Evolutionary conservation across 2,888 invertebrate genomes (phyloP), one percentile per base, ranked within the genome.

Genomic region (Leptothorax acervorum): DNA sequence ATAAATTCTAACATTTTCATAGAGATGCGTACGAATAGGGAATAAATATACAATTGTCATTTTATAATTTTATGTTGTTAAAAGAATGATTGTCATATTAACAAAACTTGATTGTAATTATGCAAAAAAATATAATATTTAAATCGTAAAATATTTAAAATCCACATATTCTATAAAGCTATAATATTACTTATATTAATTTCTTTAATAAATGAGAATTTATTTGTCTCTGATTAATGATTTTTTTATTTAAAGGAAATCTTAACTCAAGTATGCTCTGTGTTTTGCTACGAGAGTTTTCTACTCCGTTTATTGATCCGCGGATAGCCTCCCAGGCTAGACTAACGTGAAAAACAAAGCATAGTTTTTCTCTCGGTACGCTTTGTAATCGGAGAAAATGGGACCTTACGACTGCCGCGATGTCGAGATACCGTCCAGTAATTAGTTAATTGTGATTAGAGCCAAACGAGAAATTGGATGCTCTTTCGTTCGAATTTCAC

Each of bases 391-490:
- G 82, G 85, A 86, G 89, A 85, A 60, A 81, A 87, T 71, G 62
- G 53, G 82, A 51, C 65, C 68, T 85, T 84, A 65, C 83, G 75
- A 89, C 62, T 42, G 82, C 76, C 82, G 60, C 73, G 82, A 83
- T 45, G 75, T 48, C 57, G 57, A n/a, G 63, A 82, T 35, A 23
- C 65, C 71, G 42, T 60, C 78, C 68, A 82, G 89, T 88, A 89
- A 88, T 88, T 85, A 85, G 85, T 83, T 88, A 87, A 89, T 88
- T 87, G 82, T 84, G 6, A 81, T 42, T 23, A 57, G 63, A 39
- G 73, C 66, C 71, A 68, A 71, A 63, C 70, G 65, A 63, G 62
- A 78, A 84, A 82, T 75, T 51, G 62, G 62, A 82, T 55, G 45
- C 66, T 82, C 71, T 65, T 60, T 55, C 53, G 81, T 83, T 88